These are phyloP conservation scores for Pachycephus smyrnensis DNA, from an alignment of 2,888 invertebrate genomes.

Conservation along the genomic window DNA sequence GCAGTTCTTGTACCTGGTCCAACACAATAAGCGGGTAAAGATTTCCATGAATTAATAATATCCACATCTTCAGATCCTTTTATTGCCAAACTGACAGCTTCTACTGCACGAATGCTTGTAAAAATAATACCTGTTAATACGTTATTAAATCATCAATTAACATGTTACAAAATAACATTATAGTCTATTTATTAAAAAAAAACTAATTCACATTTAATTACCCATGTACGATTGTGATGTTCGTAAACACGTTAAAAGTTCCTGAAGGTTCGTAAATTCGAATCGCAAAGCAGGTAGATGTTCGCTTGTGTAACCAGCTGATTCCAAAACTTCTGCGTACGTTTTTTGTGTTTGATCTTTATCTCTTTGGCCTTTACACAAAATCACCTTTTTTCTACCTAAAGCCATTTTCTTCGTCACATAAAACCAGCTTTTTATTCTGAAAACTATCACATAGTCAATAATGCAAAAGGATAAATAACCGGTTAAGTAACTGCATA, in stretches of 20 bases:
- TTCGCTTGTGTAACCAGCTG: constrained; percentile 51
- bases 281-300: constrained; percentile 52
- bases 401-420: constrained; percentile 20
- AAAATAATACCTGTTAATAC: constrained; percentile 52
- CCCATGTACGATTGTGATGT: constrained; percentile 49
- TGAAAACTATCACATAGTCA: background rate
- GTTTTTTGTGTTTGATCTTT: constrained; percentile 46
- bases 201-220: constrained; percentile 31
- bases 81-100: constrained; percentile 47
- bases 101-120: constrained; percentile 59
- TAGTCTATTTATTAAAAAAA: background rate
- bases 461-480: too few relatives aligned
- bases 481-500: too few relatives aligned
- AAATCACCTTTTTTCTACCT: constrained; percentile 38
- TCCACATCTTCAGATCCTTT: constrained; percentile 24
- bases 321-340: constrained; percentile 46
- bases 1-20: constrained; percentile 55
- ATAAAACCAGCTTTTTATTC: background rate
- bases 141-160: background rate
- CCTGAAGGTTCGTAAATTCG: constrained; percentile 50
- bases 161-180: constrained; percentile 5
- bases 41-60: constrained; percentile 45
- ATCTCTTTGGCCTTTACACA: constrained; percentile 53
- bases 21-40: constrained; percentile 54
- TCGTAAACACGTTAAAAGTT: constrained; percentile 41